A percentile compares a stretch with the other conserved stretches of the same genome.
Evolutionary conservation across 2,797 vertebrate species (phyloP).

Genomic region (Pangasius macronema): DNA sequence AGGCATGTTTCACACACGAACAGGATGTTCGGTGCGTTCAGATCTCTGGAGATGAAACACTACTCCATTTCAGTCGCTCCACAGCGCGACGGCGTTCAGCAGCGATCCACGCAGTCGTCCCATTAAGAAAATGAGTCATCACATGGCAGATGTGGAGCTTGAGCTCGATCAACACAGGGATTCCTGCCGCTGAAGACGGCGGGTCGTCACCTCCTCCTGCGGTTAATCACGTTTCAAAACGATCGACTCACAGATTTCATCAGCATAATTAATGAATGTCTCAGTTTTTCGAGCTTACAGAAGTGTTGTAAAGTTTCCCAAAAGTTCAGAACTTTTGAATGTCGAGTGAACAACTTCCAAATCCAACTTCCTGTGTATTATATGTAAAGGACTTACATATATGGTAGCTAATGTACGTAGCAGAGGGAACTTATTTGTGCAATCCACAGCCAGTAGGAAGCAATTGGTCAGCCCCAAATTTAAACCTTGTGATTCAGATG

Average conservation of each 20-base stretch:
- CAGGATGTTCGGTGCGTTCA: conserved; percentile 8
- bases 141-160: conserved; percentile 57
- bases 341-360: too few species aligned
- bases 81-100: neutral
- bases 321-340: neutral
- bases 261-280: conserved; percentile 24
- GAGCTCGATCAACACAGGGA: conserved; percentile 56
- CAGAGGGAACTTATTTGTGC: neutral
- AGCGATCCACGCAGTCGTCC: conserved; percentile 54
- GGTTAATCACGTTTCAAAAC: conserved; percentile 70
- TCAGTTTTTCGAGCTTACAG: neutral
- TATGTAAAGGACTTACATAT: neutral
- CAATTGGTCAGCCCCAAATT: neutral
- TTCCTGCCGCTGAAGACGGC: conserved; percentile 67
- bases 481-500: neutral
- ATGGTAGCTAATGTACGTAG: neutral
- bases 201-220: conserved; percentile 62
- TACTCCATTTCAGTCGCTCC: conserved; percentile 9
- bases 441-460: neutral
- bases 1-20: neutral
- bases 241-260: conserved; percentile 25
- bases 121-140: conserved; percentile 69
- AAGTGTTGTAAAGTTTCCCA: neutral
- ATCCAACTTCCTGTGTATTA: neutral
- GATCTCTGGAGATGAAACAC: conserved; percentile 37